Evolutionary conservation across 1,140 invertebrate genomes (phyloP).

Genomic region (Acromyrmex charruanus): DNA sequence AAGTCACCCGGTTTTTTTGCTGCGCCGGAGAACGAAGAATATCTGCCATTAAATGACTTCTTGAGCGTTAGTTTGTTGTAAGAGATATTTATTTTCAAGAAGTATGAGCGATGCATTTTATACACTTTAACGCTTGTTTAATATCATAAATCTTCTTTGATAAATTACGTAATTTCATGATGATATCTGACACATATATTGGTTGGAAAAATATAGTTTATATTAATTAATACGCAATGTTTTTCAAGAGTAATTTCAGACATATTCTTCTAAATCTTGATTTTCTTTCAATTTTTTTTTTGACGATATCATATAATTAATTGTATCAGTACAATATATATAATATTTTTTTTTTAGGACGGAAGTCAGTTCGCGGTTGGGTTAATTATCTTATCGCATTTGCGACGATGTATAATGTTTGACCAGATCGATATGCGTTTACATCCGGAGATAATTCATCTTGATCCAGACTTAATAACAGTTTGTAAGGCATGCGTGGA

Average conservation of each 20-base stretch:
- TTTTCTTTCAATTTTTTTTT: neutral
- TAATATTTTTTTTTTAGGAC: conserved; percentile 1
- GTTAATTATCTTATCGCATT: conserved; percentile 46
- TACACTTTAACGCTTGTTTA: conserved; percentile 20
- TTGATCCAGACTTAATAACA: conserved; percentile 33
- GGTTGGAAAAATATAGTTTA: neutral
- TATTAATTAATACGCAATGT: conserved; percentile 1
- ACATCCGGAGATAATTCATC: conserved; percentile 44
- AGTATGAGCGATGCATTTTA: conserved; percentile 21
- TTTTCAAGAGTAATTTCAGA: neutral
- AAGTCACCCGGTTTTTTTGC: conserved; percentile 32
- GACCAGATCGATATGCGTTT: conserved; percentile 33
- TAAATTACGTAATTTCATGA: conserved; percentile 38
- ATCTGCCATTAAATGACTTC: conserved; percentile 19
- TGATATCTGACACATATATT: neutral
- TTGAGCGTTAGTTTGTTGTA: conserved; percentile 15
- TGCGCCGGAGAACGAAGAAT: neutral
- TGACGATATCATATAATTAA: neutral
- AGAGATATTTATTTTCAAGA: conserved; percentile 2
- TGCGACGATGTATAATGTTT: conserved; percentile 14
- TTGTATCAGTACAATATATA: neutral
- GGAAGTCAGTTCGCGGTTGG: neutral
- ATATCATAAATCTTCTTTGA: conserved; percentile 33
- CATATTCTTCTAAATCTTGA: neutral
- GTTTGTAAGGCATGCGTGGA: conserved; percentile 35